Conservation (phyloP, 37 sponge, comb jelly and placozoan genomes). For the Crambe crambe region DNA sequence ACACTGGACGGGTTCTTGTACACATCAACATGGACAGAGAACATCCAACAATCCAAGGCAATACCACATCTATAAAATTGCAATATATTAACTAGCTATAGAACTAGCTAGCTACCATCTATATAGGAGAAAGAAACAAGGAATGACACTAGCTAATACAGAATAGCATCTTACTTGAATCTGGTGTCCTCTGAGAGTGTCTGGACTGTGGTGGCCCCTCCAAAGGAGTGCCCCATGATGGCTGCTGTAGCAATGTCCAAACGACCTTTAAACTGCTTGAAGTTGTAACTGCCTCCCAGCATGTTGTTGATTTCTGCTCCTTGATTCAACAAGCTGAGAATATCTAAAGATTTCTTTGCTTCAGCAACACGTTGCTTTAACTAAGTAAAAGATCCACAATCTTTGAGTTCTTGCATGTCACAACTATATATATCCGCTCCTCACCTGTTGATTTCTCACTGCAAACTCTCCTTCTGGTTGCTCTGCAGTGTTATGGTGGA, state of each 20-base stretch:
- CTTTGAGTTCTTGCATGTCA: no score
- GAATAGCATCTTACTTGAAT: slow-evolving; percentile 51
- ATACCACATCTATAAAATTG: slow-evolving; percentile 66
- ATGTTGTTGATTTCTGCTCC: slow-evolving; percentile 48
- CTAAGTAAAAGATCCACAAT: no score
- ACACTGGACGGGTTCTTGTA: slow-evolving; percentile 10
- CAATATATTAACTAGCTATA: background rate
- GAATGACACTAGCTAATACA: background rate
- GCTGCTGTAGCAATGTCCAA: slow-evolving; percentile 50
- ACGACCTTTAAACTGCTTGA: slow-evolving; percentile 64
- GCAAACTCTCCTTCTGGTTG: slow-evolving; percentile 35
- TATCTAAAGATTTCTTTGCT: slow-evolving; percentile 35
- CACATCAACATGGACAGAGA: slow-evolving; percentile 57
- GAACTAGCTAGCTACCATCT: background rate
- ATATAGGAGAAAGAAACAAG: background rate
- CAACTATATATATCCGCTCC: no score
- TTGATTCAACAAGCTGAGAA: slow-evolving; percentile 44
- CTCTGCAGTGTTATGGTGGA: background rate
- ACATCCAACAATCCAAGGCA: slow-evolving; percentile 69
- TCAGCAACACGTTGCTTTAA: slow-evolving; percentile 39
- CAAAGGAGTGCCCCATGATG: slow-evolving; percentile 82
- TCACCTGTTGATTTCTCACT: slow-evolving; percentile 42
- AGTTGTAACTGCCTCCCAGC: slow-evolving; percentile 40
- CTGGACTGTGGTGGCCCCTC: slow-evolving; percentile 63
- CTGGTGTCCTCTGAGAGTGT: slow-evolving; percentile 61